Base-by-base conservation (phyloP, 2,113 vertebrate genomes). In the Budorcas taxicolor region DNA sequence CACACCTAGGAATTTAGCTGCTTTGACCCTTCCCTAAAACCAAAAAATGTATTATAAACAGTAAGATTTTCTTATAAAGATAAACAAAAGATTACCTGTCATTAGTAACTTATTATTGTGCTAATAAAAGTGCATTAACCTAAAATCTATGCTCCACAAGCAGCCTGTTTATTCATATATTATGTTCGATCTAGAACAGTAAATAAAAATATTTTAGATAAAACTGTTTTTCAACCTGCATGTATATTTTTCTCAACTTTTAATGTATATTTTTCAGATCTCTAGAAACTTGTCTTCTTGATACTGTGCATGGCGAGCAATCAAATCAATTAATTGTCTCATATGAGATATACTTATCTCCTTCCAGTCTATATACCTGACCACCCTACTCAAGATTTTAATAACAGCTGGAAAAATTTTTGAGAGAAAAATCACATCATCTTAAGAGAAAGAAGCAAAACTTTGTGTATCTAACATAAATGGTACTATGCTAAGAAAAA, bases 401-500 rank as follows among this genome's bases (percentile, higher is more conserved):
- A 91, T 47, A 90, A 74, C 57, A 93, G 52, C 58, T 62, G 80
- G 2, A n/a, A 60, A 89, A 50, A 19, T 16, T 23, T 89, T 55
- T 43, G 25, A 92, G 15, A 80, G 74, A 93, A 91, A 87, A 91
- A 47, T 50, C 7, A 45, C 47, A 88, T 27, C 47, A 91, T 87
- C 31, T 88, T 74, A 90, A 71, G 17, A 84, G 17, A 31, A 57
- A 84, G 93, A 92, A 71, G 19, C 12, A 82, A 62, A 47, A 57
- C 31, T n/a, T 17, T 31, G 21, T 76, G 19, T 90, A 45, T 15
- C 36, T 50, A 6, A 74, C 12, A 86, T 47, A 81, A 92, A 52
- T 57, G 9, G 80, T 76, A 87, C 4, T 43, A 57, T 93, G 74
- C 40, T 96, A 78, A 91, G 60, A 96, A 93, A 92, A 96, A 76